Conservation (phyloP, 1,140 invertebrate species). For the Cardiocondyla obscurior region DNA sequence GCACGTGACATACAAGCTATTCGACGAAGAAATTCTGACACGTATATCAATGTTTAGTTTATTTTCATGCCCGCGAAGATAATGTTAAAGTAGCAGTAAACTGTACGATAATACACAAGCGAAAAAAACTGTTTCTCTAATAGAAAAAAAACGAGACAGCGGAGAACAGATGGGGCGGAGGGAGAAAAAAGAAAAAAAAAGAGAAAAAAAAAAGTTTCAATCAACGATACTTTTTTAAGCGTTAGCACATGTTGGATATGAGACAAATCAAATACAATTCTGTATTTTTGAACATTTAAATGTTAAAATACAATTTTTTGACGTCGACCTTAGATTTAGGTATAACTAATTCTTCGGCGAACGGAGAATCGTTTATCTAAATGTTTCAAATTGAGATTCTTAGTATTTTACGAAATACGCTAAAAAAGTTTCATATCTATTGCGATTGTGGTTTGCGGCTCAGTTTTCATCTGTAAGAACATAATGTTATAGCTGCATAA, state of each 20-base stretch:
- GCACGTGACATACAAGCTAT: background rate
- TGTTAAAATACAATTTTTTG: constrained; percentile 31
- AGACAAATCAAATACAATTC: constrained; percentile 42
- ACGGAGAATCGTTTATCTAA: constrained; percentile 28
- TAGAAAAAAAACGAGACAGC: background rate
- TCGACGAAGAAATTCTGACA: background rate
- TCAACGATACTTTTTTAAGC: constrained; percentile 56
- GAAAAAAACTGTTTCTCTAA: constrained; percentile 2
- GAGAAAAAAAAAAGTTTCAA: constrained; percentile 23
- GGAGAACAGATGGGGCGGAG: background rate
- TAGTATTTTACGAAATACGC: constrained; percentile 48
- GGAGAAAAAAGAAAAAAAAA: background rate
- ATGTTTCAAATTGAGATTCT: constrained; percentile 53
- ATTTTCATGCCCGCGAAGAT: constrained; percentile 20
- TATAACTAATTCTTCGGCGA: constrained; percentile 30
- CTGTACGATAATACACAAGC: background rate
- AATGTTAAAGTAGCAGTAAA: constrained; percentile 35
- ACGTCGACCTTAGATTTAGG: constrained; percentile 36
- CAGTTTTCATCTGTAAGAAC: background rate
- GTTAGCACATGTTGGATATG: constrained; percentile 34
- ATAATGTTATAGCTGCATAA: constrained; percentile 22
- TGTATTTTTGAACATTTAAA: constrained; percentile 51
- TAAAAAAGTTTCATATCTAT: constrained; percentile 40
- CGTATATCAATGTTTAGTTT: constrained; percentile 25
- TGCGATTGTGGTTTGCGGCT: constrained; percentile 6